phyloP scores from a whole-genome alignment of 2,797 vertebrate genomes.

The Lepidocolaptes lacrymiger region DNA sequence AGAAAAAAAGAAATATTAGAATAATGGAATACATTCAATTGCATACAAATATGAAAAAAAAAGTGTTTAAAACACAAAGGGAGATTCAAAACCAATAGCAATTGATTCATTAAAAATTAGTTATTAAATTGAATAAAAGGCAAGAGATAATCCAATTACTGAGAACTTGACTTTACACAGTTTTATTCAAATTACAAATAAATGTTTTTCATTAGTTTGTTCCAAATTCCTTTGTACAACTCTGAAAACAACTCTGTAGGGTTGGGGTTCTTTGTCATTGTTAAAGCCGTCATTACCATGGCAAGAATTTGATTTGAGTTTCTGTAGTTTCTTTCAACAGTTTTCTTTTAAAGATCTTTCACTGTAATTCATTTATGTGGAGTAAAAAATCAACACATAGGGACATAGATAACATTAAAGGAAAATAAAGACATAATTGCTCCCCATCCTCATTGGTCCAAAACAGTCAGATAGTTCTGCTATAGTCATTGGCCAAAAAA shows the following conservation, averaged over 20 bases:
- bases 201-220: not conserved
- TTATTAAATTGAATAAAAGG: conserved; percentile 37
- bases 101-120: conserved; percentile 36
- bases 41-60: not conserved
- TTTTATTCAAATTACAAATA: conserved; percentile 2
- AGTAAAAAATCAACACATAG: not conserved
- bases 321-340: not conserved
- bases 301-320: not conserved
- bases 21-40: not conserved
- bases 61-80: conserved; percentile 30
- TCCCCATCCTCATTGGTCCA: not conserved
- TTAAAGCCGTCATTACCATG: not conserved
- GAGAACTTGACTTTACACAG: not conserved
- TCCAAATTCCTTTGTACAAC: not conserved
- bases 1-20: not conserved
- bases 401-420: not conserved
- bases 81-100: not conserved
- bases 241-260: not conserved
- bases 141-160: not conserved
- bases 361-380: not conserved
- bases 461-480: not conserved
- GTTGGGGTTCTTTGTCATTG: not conserved
- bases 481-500: not conserved
- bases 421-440: not conserved
- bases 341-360: not conserved